Evolutionary conservation across 1,140 invertebrate genomes (phyloP).

Genomic region (Littorina saxatilis): DNA sequence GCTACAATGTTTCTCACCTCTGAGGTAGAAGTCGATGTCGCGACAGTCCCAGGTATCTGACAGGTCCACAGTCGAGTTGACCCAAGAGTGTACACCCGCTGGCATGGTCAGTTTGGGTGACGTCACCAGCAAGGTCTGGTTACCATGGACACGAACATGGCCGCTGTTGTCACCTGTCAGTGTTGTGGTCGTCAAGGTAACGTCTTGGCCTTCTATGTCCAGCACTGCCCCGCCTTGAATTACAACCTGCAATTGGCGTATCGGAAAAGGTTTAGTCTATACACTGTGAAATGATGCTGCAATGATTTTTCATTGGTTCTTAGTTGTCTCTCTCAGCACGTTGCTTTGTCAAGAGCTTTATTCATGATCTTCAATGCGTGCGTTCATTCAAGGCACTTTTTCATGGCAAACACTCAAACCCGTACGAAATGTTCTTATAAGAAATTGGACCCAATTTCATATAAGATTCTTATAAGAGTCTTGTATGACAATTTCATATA

Average conservation of each 20-base stretch:
- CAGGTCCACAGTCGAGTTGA: conserved; percentile 50
- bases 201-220: conserved; percentile 47
- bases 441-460: too few relatives aligned
- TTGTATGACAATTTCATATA: too few relatives aligned
- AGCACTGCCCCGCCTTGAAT: conserved; percentile 55
- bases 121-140: conserved; percentile 51
- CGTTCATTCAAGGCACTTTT: too few relatives aligned
- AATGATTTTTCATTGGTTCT: too few relatives aligned
- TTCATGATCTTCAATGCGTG: background rate
- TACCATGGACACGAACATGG: conserved; percentile 45
- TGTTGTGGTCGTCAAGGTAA: conserved; percentile 44
- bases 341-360: background rate
- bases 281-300: too few relatives aligned
- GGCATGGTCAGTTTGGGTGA: conserved; percentile 49
- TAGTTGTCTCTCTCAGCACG: too few relatives aligned
- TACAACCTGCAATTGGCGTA: too few relatives aligned
- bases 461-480: too few relatives aligned
- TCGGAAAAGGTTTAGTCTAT: too few relatives aligned
- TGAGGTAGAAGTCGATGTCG: conserved; percentile 60
- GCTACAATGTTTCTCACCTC: too few relatives aligned
- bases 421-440: too few relatives aligned
- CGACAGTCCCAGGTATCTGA: conserved; percentile 61
- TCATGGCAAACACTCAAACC: too few relatives aligned
- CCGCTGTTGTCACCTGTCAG: conserved; percentile 61
- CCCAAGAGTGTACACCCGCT: conserved; percentile 55